Evolutionary conservation across 2,113 vertebrate genomes (phyloP), one percentile per base, ranked within the genome.

Genomic region (Chloroceryle aenea): DNA sequence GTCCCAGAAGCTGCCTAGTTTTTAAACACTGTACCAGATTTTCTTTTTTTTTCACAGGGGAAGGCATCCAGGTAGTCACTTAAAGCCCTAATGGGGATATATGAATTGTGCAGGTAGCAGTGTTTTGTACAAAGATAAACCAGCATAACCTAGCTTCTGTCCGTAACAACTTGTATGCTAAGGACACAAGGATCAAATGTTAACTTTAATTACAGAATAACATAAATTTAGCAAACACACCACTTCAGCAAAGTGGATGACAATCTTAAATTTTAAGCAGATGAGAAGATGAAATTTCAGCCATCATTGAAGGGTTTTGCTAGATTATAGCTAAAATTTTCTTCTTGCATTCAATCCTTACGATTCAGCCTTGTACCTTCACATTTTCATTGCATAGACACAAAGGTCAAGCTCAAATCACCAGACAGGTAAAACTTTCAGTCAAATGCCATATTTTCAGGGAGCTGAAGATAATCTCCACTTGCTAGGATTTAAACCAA

Each of bases 71-170:
- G 16, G 22, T 34, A 53, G 32, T 22, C 19, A 45, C 9, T 32
- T 74, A 6, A 88, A 90, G 43, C 8, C 50, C 43, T 50, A 20
- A 45, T 45, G 6, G 27, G 11, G 42, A 82, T 32, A 38, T 14
- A 64, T 1, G 12, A 89, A 87, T 56, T 68, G 20, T 5, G 9
- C 48, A 81, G 20, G 26, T 19, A 78, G 34, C 14, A 78, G 5
- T 21, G 30, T 74, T 63, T 72, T 45, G 21, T 22, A 42, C 30
- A 59, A 63, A 50, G 22, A 55, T 52, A 64, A 4, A 77, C 7
- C 34, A 75, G n/a, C 50, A 56, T 21, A 45, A 27, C 0, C 0
- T 21, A 4, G 8, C n/a, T 84, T 85, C 32, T 56, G 56, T 47
- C 66, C 30, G 91, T 72, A 67, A 45, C 52, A 91, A 34, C 7